phyloP scores from a whole-genome alignment of 2,797 vertebrate genomes.

The Thalassophryne amazonica region DNA sequence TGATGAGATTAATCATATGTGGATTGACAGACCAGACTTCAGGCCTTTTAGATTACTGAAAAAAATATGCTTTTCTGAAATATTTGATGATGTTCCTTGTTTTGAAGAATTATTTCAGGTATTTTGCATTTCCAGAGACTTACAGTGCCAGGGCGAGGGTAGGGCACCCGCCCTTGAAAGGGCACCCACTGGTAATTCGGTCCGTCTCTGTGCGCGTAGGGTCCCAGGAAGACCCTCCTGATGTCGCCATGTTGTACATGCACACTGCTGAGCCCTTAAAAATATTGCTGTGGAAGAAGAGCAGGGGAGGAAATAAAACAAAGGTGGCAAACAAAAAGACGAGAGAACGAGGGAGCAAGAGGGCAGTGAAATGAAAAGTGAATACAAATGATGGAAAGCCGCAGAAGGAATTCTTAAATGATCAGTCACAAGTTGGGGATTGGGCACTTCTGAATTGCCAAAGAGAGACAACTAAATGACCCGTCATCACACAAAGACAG shows the following conservation, averaged over 20 bases:
- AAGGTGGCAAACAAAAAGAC: neutral
- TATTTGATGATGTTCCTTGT: too few relatives aligned
- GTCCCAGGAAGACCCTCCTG: constrained; percentile 93
- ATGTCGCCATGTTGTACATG: constrained; percentile 98
- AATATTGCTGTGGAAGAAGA: constrained; percentile 83
- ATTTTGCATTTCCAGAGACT: constrained; percentile 60
- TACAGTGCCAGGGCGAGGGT: constrained; percentile 96
- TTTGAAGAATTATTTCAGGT: too few relatives aligned
- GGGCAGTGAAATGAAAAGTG: constrained; percentile 11
- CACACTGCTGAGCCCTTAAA: constrained; percentile 98
- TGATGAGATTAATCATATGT: too few relatives aligned
- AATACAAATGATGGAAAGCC: constrained; percentile 24
- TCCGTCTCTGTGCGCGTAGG: constrained; percentile 95
- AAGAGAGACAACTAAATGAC: constrained; percentile 65
- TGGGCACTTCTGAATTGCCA: constrained; percentile 50
- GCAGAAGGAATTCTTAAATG: constrained; percentile 39
- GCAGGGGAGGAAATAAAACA: neutral
- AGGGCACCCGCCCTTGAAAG: constrained; percentile 94
- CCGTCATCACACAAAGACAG: constrained; percentile 57
- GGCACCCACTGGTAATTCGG: constrained; percentile 98
- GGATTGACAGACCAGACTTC: too few relatives aligned
- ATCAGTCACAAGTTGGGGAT: constrained; percentile 48
- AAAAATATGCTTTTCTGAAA: too few relatives aligned
- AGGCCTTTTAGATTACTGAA: too few relatives aligned
- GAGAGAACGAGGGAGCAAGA: neutral